Conservation (phyloP, 2,888 invertebrate species). For the Steinernema carpocapsae region DNA sequence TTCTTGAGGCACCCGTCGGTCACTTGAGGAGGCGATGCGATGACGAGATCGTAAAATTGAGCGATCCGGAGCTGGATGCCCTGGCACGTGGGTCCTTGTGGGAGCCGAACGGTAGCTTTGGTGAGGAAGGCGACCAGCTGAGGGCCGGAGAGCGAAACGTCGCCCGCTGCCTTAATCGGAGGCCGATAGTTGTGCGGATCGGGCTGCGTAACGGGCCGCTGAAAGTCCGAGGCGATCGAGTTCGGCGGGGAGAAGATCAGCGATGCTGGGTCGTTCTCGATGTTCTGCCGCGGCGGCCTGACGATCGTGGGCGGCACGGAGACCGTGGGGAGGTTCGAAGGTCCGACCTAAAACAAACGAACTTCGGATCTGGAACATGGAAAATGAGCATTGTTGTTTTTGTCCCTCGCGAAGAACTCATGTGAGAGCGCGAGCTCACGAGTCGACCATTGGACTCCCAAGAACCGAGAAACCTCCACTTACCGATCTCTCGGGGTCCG, state of each 20-base stretch:
- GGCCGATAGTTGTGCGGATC: slow-evolving; percentile 44
- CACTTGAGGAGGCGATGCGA: slow-evolving; percentile 38
- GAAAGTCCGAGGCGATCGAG: slow-evolving; percentile 41
- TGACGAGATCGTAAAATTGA: slow-evolving; percentile 48
- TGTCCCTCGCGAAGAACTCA: too few species aligned
- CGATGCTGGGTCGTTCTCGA: slow-evolving; percentile 39
- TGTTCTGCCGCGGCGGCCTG: background rate
- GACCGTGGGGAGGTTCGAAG: slow-evolving; percentile 10
- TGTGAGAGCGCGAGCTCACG: too few species aligned
- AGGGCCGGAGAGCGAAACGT: slow-evolving; percentile 54
- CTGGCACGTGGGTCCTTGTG: slow-evolving; percentile 49
- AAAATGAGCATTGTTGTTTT: too few species aligned
- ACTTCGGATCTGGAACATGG: background rate
- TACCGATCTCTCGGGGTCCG: slow-evolving; percentile 31
- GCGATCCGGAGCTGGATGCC: slow-evolving; percentile 57
- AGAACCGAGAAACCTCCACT: background rate
- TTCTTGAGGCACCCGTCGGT: slow-evolving; percentile 55
- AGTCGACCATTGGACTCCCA: too few species aligned
- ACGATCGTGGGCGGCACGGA: background rate
- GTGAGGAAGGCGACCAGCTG: slow-evolving; percentile 55
- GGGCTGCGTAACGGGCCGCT: slow-evolving; percentile 45
- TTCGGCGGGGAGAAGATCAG: slow-evolving; percentile 56
- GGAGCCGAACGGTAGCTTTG: slow-evolving; percentile 53
- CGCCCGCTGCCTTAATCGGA: slow-evolving; percentile 58
- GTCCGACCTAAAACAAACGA: slow-evolving; percentile 18